Evolutionary conservation across 1,140 invertebrate genomes (phyloP), one percentile per base, ranked within the genome.

Genomic region (Euborellia annulipes): DNA sequence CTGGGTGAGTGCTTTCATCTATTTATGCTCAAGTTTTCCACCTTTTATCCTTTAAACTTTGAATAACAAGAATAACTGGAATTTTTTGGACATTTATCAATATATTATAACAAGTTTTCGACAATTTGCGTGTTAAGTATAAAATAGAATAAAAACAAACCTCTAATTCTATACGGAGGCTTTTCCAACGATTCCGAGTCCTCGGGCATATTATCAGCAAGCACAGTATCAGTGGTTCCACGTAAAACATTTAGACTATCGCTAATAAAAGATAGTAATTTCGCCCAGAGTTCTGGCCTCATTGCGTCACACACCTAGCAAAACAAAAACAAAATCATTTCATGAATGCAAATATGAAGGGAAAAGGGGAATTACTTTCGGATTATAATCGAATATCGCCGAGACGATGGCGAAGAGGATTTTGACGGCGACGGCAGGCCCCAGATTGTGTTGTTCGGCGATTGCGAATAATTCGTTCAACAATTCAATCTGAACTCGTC

Each of bases 361-460:
- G 11, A 27, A 27, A 27, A 6, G 11, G 11, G 11, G 4, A 27
- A 6, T 27, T 27, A 27, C 89, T 65, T 97, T 97, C 0, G 91
- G 85, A 64, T 97, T 98, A 63, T 98, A 97, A 67, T 99, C 95
- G 63, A 92, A 98, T 45, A 98, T 85, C 6, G 94, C 82, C 1
- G 93, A 85, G 37, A 97, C 82, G 17, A 95, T 92, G 23, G 85
- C 83, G 50, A 95, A 87, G 54, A 89, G 82, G 46, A 99, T 87
- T 68, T 98, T 98, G 1, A 92, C 75, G 36, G 75, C 70, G 17
- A 98, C 74, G 1, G 86, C 88, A 19, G 81, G 68, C 1, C 94
- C 94, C 3, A 98, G 72, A 58, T 84, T 79, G 55, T 98, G 86
- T 27, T 78, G 68, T 30, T 86, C 80, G 0, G 88, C 75, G 30